Evolutionary conservation across 92 coral and sea anemone genomes (phyloP).

Genomic region (Phenganax marumi): DNA sequence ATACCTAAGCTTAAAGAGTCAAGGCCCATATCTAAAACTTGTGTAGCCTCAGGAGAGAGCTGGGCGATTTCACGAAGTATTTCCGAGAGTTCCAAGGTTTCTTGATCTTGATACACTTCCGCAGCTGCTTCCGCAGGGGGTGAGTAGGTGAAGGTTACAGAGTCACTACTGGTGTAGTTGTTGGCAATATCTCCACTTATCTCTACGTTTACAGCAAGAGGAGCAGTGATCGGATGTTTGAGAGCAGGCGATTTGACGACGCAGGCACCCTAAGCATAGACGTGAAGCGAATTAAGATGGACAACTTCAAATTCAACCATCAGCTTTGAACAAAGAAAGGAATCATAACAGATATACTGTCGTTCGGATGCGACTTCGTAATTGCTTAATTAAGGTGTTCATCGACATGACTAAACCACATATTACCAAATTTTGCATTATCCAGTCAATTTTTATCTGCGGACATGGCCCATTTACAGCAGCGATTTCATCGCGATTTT

Average conservation of each 20-base stretch:
- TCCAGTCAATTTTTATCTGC: too few relatives aligned
- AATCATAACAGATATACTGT: too few relatives aligned
- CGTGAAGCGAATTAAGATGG: slow-evolving; percentile 2
- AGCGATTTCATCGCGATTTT: too few relatives aligned
- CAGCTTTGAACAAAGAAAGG: too few relatives aligned
- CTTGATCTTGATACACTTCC: not conserved
- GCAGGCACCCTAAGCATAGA: slow-evolving; percentile 78
- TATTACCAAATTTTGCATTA: too few relatives aligned
- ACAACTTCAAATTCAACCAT: not conserved
- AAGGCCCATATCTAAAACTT: slow-evolving; percentile 4
- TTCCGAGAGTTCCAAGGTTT: slow-evolving; percentile 15
- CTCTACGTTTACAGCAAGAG: slow-evolving; percentile 86
- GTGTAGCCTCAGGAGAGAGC: slow-evolving; percentile 1
- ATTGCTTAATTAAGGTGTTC: too few relatives aligned
- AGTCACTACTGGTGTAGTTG: slow-evolving; percentile 83
- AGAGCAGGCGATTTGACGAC: slow-evolving; percentile 82
- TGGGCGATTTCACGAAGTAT: slow-evolving; percentile 27
- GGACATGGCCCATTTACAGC: too few relatives aligned
- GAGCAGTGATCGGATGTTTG: slow-evolving; percentile 75
- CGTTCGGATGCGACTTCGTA: too few relatives aligned
- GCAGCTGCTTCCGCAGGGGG: slow-evolving; percentile 51
- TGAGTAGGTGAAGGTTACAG: slow-evolving; percentile 88
- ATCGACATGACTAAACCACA: too few relatives aligned
- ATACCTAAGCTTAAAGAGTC: slow-evolving; percentile 6
- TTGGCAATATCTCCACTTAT: slow-evolving; percentile 68